A percentile compares a stretch with the other conserved stretches of the same genome.
Evolutionary conservation across 2,113 vertebrate genomes (phyloP).

Genomic region (Pelecanus crispus): DNA sequence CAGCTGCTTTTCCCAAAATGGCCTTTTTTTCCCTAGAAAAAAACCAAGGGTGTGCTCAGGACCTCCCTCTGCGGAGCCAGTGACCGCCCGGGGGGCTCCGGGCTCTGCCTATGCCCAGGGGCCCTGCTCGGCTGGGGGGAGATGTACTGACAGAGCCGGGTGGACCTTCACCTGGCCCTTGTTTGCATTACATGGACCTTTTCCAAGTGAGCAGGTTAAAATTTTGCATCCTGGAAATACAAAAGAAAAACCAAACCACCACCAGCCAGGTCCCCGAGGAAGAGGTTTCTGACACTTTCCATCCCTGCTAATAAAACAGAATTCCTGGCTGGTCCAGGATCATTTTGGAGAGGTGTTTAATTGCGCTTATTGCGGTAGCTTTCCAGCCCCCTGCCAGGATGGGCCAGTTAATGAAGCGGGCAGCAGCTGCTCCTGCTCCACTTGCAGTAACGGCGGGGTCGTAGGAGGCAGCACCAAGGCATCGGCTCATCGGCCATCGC

Average conservation of each 20-base stretch:
- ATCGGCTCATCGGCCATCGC: neutral
- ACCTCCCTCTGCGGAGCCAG: neutral
- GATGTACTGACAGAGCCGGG: fast-evolving
- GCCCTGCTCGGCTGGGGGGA: neutral
- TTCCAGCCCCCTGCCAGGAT: neutral
- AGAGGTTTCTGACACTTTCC: neutral
- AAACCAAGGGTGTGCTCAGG: neutral
- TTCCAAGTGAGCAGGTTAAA: neutral
- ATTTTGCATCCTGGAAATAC: neutral
- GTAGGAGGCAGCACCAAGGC: neutral
- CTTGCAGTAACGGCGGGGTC: fast-evolving
- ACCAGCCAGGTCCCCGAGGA: neutral
- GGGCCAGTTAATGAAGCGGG: neutral
- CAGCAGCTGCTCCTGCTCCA: neutral
- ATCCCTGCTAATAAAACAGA: neutral
- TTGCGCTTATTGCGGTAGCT: fast-evolving
- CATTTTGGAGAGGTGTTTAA: neutral
- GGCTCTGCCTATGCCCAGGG: neutral
- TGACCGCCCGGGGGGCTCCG: fast-evolving
- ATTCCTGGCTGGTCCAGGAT: neutral
- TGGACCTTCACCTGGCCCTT: neutral
- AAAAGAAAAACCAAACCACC: neutral
- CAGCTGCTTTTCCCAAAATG: neutral
- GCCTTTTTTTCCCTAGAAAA: neutral
- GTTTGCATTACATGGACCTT: fast-evolving